Conservation (phyloP, 2,113 vertebrate genomes). For the Tragelaphus strepsiceros region DNA sequence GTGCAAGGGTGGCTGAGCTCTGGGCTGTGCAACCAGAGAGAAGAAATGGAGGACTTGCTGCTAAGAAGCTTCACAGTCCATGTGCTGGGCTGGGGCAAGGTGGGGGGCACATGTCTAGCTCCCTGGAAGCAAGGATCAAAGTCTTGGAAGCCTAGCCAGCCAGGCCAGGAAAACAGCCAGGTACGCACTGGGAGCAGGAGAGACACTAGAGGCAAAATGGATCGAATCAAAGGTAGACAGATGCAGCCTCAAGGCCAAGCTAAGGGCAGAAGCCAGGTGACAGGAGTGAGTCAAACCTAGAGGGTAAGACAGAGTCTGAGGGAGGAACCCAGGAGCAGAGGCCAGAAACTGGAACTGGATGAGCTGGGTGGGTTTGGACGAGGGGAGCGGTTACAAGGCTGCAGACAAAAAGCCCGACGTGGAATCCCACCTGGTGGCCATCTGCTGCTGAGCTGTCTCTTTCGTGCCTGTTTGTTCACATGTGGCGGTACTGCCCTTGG, state of each 20-base stretch:
- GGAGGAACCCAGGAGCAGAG: neutral
- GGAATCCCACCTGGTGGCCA: neutral
- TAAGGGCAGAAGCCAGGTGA: neutral
- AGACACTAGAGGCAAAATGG: neutral
- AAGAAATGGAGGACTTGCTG: neutral
- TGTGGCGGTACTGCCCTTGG: neutral
- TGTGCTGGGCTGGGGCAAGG: neutral
- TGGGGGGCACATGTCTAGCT: neutral
- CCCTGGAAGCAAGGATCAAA: neutral
- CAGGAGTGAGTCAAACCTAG: neutral
- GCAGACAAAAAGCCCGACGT: too few relatives aligned
- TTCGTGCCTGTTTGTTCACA: neutral
- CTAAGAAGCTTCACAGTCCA: neutral
- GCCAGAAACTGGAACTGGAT: neutral
- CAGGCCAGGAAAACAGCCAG: neutral
- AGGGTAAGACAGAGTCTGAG: neutral
- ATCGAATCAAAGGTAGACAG: neutral
- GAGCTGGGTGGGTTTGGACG: neutral
- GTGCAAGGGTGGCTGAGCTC: neutral
- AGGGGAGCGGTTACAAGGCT: fast-evolving
- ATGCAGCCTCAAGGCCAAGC: neutral
- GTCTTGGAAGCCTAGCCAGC: neutral
- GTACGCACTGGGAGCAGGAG: neutral
- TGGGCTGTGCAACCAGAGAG: neutral
- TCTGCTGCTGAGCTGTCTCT: neutral